Evolutionary conservation across 1,140 invertebrate species (phyloP).

Genomic region (Pogonognathellus flavescens): DNA sequence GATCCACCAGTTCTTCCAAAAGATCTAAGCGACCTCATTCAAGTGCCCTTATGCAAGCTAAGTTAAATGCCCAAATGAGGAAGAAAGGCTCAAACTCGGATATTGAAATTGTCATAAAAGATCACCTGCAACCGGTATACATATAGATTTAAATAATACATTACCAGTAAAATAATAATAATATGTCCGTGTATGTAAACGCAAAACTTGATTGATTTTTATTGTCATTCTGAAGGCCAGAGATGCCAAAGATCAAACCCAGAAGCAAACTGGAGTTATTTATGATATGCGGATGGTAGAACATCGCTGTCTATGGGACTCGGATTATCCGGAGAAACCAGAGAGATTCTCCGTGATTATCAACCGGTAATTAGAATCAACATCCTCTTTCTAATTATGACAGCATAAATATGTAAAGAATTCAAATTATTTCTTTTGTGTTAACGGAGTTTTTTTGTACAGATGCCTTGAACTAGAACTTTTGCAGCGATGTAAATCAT

Average conservation of each 20-base stretch:
- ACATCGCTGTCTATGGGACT: constrained; percentile 87
- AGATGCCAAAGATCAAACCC: constrained; percentile 74
- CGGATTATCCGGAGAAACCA: constrained; percentile 80
- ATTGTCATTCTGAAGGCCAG: constrained; percentile 73
- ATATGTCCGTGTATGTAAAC: too few species aligned
- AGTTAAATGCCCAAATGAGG: constrained; percentile 57
- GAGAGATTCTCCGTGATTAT: constrained; percentile 61
- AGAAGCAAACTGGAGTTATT: constrained; percentile 80
- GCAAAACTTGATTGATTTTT: too few species aligned
- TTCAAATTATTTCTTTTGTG: too few species aligned
- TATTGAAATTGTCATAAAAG: constrained; percentile 58
- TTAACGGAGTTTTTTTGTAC: background rate
- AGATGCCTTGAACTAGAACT: constrained; percentile 82
- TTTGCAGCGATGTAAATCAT: constrained; percentile 77
- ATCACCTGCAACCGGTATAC: constrained; percentile 64
- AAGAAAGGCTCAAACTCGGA: constrained; percentile 37
- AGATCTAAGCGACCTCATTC: constrained; percentile 55
- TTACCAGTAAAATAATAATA: too few species aligned
- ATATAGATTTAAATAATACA: too few species aligned
- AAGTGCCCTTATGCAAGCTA: constrained; percentile 61
- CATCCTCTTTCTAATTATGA: too few species aligned
- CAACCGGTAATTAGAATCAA: constrained; percentile 53
- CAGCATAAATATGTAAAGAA: too few species aligned
- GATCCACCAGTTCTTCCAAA: constrained; percentile 55
- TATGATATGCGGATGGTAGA: constrained; percentile 83